phyloP scores from a whole-genome alignment of 35 echinoderm and acorn worm genomes.

The Apostichopus californicus region DNA sequence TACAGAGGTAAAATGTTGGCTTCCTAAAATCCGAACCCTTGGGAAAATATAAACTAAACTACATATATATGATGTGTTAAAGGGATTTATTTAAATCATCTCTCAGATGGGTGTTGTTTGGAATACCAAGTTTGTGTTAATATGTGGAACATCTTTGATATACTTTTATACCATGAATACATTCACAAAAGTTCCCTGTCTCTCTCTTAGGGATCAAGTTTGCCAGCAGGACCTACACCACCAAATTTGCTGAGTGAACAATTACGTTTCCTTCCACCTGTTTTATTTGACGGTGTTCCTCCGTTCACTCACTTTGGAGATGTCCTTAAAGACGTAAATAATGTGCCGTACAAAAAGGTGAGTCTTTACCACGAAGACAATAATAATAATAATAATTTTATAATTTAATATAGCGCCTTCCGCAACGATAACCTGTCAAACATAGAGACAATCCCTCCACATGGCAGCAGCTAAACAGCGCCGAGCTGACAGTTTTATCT shows the following conservation, averaged over 20 bases:
- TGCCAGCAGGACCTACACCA: slow-evolving; percentile 75
- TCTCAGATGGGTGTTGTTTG: too few species aligned
- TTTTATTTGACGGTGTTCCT: slow-evolving; percentile 82
- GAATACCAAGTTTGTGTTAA: background rate
- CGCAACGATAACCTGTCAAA: too few species aligned
- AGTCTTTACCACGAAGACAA: background rate
- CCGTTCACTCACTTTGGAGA: slow-evolving; percentile 76
- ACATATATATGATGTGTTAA: too few species aligned
- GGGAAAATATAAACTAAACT: too few species aligned
- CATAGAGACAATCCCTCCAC: too few species aligned
- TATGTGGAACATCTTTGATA: background rate
- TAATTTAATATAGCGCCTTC: too few species aligned
- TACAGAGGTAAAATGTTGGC: slow-evolving; percentile 56
- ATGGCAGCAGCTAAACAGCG: too few species aligned
- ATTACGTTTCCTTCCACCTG: slow-evolving; percentile 82
- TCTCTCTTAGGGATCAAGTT: slow-evolving; percentile 50
- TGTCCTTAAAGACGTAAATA: slow-evolving; percentile 68
- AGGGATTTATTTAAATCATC: too few species aligned
- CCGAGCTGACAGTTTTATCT: too few species aligned
- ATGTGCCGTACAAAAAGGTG: slow-evolving; percentile 63
- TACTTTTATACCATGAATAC: background rate
- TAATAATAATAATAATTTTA: too few species aligned
- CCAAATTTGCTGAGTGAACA: slow-evolving; percentile 63
- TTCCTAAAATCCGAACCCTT: too few species aligned
- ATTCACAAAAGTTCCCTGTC: background rate